Percentiles rank a stretch among this genome's conserved stretches.
Evolutionary conservation across 2,797 vertebrate genomes (phyloP).

Genomic region (Miichthys miiuy): DNA sequence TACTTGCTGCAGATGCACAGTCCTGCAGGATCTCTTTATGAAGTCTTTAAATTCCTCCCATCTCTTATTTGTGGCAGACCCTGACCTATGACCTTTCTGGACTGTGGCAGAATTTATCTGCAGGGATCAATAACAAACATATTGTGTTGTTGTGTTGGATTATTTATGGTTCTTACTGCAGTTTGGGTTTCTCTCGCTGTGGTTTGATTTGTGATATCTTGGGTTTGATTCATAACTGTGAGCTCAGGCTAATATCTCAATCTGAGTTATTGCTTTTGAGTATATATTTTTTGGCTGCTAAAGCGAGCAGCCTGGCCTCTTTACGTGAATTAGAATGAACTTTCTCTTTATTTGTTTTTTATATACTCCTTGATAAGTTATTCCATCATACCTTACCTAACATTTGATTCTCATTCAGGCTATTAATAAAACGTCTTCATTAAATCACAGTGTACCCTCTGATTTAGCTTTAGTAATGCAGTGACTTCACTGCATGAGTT

Average conservation of each 20-base stretch:
- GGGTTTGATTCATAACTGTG: slow-evolving; percentile 46
- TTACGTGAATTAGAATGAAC: slow-evolving; percentile 35
- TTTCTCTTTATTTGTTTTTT: slow-evolving; percentile 16
- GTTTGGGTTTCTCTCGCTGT: slow-evolving; percentile 37
- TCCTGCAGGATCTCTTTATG: slow-evolving; percentile 20
- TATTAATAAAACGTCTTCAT: neutral
- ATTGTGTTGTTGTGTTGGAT: neutral
- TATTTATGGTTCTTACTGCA: slow-evolving; percentile 53
- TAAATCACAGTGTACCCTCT: neutral
- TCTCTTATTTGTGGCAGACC: slow-evolving; percentile 39
- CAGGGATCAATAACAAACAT: slow-evolving; percentile 42
- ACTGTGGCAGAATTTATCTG: slow-evolving; percentile 37
- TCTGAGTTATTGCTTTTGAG: slow-evolving; percentile 39
- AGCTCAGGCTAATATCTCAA: slow-evolving; percentile 27
- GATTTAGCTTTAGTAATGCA: neutral
- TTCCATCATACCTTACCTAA: slow-evolving; percentile 2
- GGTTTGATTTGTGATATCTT: slow-evolving; percentile 36
- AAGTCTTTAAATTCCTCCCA: slow-evolving; percentile 34
- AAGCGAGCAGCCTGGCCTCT: slow-evolving; percentile 11
- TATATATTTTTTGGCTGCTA: slow-evolving; percentile 38
- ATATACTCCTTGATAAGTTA: neutral
- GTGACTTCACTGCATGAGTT: neutral
- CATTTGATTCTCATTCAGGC: neutral
- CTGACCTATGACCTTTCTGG: slow-evolving; percentile 55
- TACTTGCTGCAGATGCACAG: slow-evolving; percentile 27